These are phyloP conservation scores for Murina feae DNA, from an alignment of 2,113 vertebrate species.

Conservation along the genomic window DNA sequence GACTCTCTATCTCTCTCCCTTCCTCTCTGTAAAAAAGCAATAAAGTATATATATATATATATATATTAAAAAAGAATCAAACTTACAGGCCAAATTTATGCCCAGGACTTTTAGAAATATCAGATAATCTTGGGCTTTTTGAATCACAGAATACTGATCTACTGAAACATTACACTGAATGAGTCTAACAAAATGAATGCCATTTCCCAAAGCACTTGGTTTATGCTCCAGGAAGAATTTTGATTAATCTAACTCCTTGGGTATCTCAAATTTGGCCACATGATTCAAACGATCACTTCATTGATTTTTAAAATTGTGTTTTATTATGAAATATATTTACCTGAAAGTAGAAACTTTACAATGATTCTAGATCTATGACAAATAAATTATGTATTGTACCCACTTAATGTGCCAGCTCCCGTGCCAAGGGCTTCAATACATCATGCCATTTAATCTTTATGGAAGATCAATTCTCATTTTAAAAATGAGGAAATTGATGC, in stretches of 20 bases:
- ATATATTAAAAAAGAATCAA: too few species aligned
- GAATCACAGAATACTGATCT: not conserved
- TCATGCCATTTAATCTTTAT: too few species aligned
- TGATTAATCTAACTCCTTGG: not conserved
- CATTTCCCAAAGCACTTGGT: not conserved
- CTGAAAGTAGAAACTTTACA: not conserved
- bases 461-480: too few species aligned
- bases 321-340: conserved; percentile 22
- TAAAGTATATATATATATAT: too few species aligned
- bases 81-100: not conserved
- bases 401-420: too few species aligned
- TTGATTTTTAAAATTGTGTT: not conserved
- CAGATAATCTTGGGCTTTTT: not conserved
- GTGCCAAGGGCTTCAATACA: too few species aligned
- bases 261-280: not conserved
- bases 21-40: too few species aligned
- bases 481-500: too few species aligned
- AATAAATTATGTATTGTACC: not conserved
- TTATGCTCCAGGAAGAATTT: not conserved
- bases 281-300: not conserved
- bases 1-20: too few species aligned
- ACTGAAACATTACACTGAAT: not conserved
- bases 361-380: not conserved
- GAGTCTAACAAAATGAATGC: not conserved
- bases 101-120: not conserved